Evolutionary conservation across 2,797 vertebrate species (phyloP), one percentile per base, ranked within the genome.

Genomic region (Acipenser ruthenus): DNA sequence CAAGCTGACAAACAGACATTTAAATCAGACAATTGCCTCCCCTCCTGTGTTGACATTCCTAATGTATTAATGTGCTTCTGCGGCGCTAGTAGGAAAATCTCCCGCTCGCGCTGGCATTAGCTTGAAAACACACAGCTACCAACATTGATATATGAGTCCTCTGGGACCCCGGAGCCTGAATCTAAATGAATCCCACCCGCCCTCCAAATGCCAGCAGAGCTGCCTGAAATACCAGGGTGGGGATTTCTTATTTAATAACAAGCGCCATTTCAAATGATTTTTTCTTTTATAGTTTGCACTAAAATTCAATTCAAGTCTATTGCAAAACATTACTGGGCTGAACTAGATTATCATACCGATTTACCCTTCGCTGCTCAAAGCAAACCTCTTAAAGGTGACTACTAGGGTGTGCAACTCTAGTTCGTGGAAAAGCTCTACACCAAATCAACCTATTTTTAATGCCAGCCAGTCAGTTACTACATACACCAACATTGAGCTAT

Each of bases 1-100:
- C 74, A 71, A 64, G 72, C 82, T 84, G 83, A 88, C 87, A 88
- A 88, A 86, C 84, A 88, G 86, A 83, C 86, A 85, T 86, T 83
- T 86, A 84, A 87, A 86, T 82, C 83, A 85, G 85, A 88, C 84
- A 87, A 88, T 88, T 88, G 87, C 81, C 73, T 73, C 62, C 53
- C 53, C 53, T 55, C 53, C 71, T 48, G 73, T 67, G 67, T 76
- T 82, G 82, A 82, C 82, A 84, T 84, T 79, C 79, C 75, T 80
- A 82, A 82, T 75, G 79, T 79, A 81, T 82, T 81, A 84, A 81
- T 79, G 82, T 78, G 80, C 80, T 77, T 76, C 82, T 75, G 64
- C 77, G 71, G 77, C 78, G 6, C 53, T 10, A 55, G 37, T 55
- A n/a, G 53, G 53, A 55, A 55, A 55, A 55, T 55, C n/a, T 37